Percentiles rank a stretch among this genome's conserved stretches.
phyloP scores from a whole-genome alignment of 2,797 vertebrate species.

The Semaprochilodus insignis region DNA sequence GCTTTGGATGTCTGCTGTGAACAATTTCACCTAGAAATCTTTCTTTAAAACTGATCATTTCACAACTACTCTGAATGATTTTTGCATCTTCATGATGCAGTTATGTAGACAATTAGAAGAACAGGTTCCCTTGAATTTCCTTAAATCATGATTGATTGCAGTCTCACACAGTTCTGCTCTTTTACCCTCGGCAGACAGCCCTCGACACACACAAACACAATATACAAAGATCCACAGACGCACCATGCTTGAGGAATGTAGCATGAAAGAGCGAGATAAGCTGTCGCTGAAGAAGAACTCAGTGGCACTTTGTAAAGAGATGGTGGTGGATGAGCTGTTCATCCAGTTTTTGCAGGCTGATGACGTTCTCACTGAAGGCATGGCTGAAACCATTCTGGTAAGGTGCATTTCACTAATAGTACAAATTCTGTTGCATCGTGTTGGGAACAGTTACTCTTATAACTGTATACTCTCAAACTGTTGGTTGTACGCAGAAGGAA shows the following conservation, averaged over 20 bases:
- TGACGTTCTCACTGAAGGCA: slow-evolving; percentile 77
- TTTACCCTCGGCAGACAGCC: not conserved
- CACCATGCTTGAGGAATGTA: slow-evolving; percentile 74
- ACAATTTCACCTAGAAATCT: no score
- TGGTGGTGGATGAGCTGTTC: slow-evolving; percentile 81
- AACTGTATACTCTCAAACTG: not conserved
- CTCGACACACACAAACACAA: not conserved
- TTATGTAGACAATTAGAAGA: not conserved
- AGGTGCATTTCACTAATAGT: not conserved
- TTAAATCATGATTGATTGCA: not conserved
- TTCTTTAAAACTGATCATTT: no score
- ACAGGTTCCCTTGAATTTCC: not conserved
- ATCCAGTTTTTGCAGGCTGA: slow-evolving; percentile 75
- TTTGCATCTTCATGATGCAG: not conserved
- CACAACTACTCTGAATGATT: not conserved
- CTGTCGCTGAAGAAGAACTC: slow-evolving; percentile 67
- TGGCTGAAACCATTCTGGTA: slow-evolving; percentile 82
- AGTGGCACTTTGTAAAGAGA: slow-evolving; percentile 69
- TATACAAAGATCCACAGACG: not conserved
- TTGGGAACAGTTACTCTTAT: not conserved
- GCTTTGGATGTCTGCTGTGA: no score
- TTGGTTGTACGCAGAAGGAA: no score
- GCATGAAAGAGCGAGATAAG: slow-evolving; percentile 74
- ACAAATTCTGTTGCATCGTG: not conserved
- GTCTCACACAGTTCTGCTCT: not conserved